Evolutionary conservation across 2,113 vertebrate species (phyloP).

Genomic region (Neotoma lepida): DNA sequence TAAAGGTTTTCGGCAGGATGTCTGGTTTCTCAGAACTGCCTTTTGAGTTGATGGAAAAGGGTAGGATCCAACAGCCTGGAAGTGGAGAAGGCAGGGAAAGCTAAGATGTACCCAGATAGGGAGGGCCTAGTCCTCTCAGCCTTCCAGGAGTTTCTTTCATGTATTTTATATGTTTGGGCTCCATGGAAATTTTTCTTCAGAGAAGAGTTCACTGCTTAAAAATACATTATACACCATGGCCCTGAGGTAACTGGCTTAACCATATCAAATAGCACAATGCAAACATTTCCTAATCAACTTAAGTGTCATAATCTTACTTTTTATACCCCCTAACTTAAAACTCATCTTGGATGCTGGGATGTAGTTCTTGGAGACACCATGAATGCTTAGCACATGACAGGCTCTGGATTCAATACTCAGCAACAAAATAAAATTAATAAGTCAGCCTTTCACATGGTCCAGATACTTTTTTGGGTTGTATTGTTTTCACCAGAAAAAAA

Average conservation of each 20-base stretch:
- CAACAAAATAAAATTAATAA: background rate
- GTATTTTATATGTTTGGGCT: constrained; percentile 4
- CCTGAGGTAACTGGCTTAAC: background rate
- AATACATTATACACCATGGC: background rate
- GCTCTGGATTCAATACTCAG: background rate
- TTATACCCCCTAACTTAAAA: background rate
- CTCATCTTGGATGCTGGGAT: background rate
- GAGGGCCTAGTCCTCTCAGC: background rate
- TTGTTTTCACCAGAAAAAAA: background rate
- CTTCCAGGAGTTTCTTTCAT: background rate
- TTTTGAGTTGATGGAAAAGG: background rate
- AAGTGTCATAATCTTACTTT: background rate
- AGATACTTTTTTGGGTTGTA: background rate
- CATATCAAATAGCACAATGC: background rate
- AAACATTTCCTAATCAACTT: background rate
- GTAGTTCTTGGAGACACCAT: background rate
- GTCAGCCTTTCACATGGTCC: background rate
- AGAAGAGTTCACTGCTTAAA: constrained; percentile 21
- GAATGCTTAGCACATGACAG: background rate
- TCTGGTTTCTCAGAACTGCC: no score
- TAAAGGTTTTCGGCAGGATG: background rate
- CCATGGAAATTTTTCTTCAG: background rate
- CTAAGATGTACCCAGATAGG: no score
- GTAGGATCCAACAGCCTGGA: background rate
- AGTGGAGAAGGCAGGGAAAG: background rate